Conservation (phyloP, 2,113 vertebrate species). For the Ceyx melanurus region DNA sequence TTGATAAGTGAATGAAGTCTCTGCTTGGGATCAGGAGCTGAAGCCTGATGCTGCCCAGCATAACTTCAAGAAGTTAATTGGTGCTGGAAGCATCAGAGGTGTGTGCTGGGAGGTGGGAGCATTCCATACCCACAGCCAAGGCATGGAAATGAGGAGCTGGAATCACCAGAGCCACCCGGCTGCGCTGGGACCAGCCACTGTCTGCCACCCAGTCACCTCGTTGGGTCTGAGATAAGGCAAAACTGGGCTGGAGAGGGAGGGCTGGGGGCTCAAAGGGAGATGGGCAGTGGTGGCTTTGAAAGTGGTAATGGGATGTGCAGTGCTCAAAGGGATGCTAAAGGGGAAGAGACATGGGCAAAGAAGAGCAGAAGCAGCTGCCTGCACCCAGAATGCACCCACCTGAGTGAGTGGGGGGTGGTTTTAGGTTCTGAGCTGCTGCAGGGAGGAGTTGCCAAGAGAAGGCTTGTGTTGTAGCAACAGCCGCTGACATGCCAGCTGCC, state of each 20-base stretch:
- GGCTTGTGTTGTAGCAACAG: conserved; percentile 74
- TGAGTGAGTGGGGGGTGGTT: fast-evolving
- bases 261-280: neutral
- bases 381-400: too few relatives aligned
- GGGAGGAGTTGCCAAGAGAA: conserved; percentile 51
- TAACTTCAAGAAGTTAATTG: neutral
- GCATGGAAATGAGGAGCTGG: neutral
- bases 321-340: neutral
- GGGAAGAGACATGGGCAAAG: neutral
- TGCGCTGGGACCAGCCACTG: fast-evolving
- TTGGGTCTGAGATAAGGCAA: neutral
- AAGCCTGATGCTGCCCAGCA: fast-evolving
- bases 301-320: fast-evolving
- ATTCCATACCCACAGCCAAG: neutral
- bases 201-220: neutral
- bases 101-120: neutral
- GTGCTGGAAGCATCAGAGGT: neutral
- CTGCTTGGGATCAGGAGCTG: neutral
- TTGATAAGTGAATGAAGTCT: neutral
- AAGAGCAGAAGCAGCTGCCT: neutral
- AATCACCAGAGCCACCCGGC: neutral
- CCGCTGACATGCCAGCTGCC: fast-evolving
- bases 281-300: neutral
- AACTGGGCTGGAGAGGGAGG: neutral
- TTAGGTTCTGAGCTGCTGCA: neutral